Conservation (phyloP, 2,888 invertebrate genomes). For the Ichneumon xanthorius region DNA sequence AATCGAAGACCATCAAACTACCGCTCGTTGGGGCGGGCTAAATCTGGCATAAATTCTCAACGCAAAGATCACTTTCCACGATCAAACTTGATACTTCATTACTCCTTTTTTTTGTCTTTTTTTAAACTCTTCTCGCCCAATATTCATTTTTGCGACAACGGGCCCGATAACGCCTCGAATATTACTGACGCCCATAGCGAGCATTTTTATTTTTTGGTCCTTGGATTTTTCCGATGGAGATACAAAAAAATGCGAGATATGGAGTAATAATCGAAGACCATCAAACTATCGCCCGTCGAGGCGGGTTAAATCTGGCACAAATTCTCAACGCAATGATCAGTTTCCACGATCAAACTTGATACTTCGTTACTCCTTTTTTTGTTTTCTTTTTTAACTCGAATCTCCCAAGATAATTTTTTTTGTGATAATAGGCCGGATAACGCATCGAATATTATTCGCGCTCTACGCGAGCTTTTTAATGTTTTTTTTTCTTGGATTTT, state of each 20-base stretch:
- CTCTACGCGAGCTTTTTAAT: not conserved
- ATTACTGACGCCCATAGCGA: conserved; percentile 27
- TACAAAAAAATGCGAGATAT: too few species aligned
- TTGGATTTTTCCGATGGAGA: too few species aligned
- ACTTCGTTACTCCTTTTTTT: not conserved
- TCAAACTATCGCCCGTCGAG: not conserved
- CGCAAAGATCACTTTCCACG: conserved; percentile 25
- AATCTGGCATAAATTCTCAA: conserved; percentile 25
- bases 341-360: not conserved
- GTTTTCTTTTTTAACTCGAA: not conserved
- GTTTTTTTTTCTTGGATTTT: not conserved
- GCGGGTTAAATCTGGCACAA: conserved; percentile 8
- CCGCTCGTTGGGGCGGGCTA: not conserved
- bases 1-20: conserved; percentile 36
- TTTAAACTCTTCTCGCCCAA: not conserved
- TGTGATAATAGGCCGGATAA: not conserved
- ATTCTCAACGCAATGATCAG: conserved; percentile 32
- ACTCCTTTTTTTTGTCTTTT: not conserved
- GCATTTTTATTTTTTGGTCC: conserved; percentile 3
- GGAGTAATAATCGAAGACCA: conserved; percentile 30
- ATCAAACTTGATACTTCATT: not conserved
- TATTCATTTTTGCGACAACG: not conserved
- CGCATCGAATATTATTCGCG: conserved; percentile 27
- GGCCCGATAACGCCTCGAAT: not conserved
- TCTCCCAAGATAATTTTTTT: not conserved